Evolutionary conservation across 92 coral and sea anemone genomes (phyloP).

Genomic region (Bergia sp.): DNA sequence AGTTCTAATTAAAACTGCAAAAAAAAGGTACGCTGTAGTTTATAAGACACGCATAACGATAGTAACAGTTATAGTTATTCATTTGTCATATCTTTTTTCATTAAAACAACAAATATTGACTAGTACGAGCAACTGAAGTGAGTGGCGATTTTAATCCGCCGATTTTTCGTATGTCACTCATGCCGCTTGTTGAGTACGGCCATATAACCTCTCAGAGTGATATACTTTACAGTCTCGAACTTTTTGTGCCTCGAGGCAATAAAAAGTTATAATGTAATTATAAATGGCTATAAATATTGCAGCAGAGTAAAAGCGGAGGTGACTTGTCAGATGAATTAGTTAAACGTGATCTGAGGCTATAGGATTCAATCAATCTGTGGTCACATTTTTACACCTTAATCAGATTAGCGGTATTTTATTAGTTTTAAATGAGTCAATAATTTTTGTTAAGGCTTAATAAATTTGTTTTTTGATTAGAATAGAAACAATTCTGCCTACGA

Average conservation of each 20-base stretch:
- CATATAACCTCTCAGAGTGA: background rate
- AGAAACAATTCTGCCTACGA: too few species aligned
- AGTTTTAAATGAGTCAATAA: slow-evolving; percentile 9
- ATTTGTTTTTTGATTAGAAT: too few species aligned
- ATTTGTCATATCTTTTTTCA: background rate
- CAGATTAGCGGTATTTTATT: slow-evolving; percentile 18
- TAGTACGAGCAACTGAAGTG: background rate
- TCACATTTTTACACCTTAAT: slow-evolving; percentile 13
- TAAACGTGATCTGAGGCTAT: slow-evolving; percentile 32
- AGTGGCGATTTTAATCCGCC: background rate
- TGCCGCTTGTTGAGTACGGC: background rate
- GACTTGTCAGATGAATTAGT: slow-evolving; percentile 11
- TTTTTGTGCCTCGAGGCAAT: slow-evolving; percentile 15
- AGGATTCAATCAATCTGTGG: slow-evolving; percentile 29
- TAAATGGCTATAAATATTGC: slow-evolving; percentile 33
- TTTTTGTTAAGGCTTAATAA: background rate
- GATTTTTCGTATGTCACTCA: background rate
- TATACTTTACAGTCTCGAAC: background rate
- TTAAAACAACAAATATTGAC: background rate
- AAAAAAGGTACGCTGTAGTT: background rate
- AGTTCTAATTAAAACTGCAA: too few species aligned
- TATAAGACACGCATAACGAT: background rate
- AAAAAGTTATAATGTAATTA: slow-evolving; percentile 19
- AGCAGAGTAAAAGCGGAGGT: slow-evolving; percentile 22
- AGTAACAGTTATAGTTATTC: background rate